Evolutionary conservation across 2,113 vertebrate genomes (phyloP), one percentile per base, ranked within the genome.

Genomic region (Crocuta crocuta): DNA sequence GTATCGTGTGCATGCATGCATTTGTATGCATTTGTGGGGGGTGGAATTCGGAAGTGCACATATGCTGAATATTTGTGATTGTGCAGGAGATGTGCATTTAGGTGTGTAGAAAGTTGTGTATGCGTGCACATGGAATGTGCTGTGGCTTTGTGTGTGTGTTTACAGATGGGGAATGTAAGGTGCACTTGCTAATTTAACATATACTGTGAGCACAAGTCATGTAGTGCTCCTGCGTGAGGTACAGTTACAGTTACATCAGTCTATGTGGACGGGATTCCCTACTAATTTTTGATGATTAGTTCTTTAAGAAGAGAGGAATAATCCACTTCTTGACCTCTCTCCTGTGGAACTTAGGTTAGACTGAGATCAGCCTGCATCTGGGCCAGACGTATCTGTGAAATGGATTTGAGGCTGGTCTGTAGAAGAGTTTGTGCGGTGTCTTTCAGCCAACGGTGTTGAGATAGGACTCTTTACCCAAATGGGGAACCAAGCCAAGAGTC

Each of bases 221-320:
- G 7, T 1, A 23, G 17, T 23, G 23, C 2, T 31, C 13, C 13
- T 68, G 0, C 5, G 3, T 82, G 50, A 88, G 31, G 26, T 24
- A 4, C 85, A 74, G 39, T 39, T 28, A 17, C 7, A 17, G 66
- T 58, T 58, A 19, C 31, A 8, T 11, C 26, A 28, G 7, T 66
- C 35, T 48, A 28, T 11, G 0, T 74, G 4, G 19, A 39, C 39
- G 28, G 15, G 28, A 55, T 71, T n/a, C 35, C 58, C 24, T 39
- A 68, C 55, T 84, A n/a, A 71, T 53, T 66, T 76, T 33, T 89
- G 26, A 39, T 12, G 26, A 78, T 31, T 21, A 26, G 12, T 23
- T 98, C 39, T 95, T 94, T 86, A 95, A 96, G 79, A 31, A 71
- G 0, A 45, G 21, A 97, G n/a, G 33, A 78, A 96, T 95, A 79